phyloP scores from a whole-genome alignment of 1,140 invertebrate species.

The Octopus sinensis region DNA sequence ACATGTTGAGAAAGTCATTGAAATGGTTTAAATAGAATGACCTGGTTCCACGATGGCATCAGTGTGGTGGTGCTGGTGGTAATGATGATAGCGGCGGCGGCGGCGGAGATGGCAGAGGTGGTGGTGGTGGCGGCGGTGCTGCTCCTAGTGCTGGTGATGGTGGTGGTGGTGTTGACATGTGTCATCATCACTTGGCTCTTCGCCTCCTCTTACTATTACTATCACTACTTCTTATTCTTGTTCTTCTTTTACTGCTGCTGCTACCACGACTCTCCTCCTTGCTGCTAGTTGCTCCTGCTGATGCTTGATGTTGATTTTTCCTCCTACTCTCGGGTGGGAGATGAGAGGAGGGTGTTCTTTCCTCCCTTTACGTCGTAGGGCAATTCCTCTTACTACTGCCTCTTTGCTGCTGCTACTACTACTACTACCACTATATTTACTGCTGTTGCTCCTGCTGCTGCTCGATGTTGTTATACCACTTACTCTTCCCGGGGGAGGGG shows the following conservation, averaged over 20 bases:
- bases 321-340: no score
- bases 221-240: not conserved
- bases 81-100: no score
- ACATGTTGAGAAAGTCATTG: constrained; percentile 8
- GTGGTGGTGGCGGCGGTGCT: no score
- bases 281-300: not conserved
- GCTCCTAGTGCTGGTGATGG: no score
- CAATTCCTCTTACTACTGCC: no score
- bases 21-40: not conserved
- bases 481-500: not conserved
- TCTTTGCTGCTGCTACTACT: not conserved
- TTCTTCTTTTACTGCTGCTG: not conserved
- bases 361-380: no score
- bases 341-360: no score
- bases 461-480: not conserved
- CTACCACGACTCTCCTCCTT: not conserved
- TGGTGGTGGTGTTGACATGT: not conserved
- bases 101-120: no score
- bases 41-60: constrained; percentile 6
- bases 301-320: no score
- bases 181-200: not conserved
- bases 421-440: constrained; percentile 1
- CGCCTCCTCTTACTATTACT: not conserved
- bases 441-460: not conserved
- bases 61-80: not conserved